These are phyloP conservation scores for Cotesia chilonis DNA, from an alignment of 1,140 invertebrate species.

Conservation along the genomic window DNA sequence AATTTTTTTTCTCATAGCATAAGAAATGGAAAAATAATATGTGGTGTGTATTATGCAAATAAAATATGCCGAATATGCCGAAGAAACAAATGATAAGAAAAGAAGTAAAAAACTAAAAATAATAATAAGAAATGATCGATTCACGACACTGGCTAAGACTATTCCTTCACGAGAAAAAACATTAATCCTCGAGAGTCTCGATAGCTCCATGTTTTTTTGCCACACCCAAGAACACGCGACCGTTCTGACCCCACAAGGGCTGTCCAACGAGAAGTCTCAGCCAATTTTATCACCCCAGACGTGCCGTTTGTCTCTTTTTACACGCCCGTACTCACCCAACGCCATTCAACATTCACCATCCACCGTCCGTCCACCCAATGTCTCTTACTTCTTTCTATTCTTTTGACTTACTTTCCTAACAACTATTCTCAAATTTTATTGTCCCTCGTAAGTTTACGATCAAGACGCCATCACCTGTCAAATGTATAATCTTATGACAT, in stretches of 20 bases:
- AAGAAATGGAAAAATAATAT: too few relatives aligned
- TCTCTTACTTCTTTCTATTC: not conserved
- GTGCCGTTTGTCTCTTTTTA: slow-evolving; percentile 28
- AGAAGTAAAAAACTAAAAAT: not conserved
- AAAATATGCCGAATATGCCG: not conserved
- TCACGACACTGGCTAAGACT: not conserved
- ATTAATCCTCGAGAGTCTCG: slow-evolving; percentile 23
- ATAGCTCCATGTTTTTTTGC: slow-evolving; percentile 26
- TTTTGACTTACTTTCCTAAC: slow-evolving; percentile 16
- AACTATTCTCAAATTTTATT: slow-evolving; percentile 27
- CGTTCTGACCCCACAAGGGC: slow-evolving; percentile 19
- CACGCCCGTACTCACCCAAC: not conserved
- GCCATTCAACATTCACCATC: not conserved
- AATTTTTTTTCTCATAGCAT: too few relatives aligned
- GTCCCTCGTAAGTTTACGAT: slow-evolving; percentile 25
- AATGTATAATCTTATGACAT: too few relatives aligned
- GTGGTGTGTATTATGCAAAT: not conserved
- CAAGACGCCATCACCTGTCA: not conserved
- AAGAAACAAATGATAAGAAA: not conserved
- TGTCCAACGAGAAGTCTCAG: slow-evolving; percentile 22
- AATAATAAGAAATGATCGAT: slow-evolving; percentile 15
- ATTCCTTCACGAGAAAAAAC: slow-evolving; percentile 8
- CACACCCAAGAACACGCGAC: slow-evolving; percentile 21
- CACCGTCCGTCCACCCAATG: slow-evolving; percentile 1
- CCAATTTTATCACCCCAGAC: slow-evolving; percentile 29